Conservation (phyloP, 2,888 invertebrate species). For the Rotaria socialis region DNA sequence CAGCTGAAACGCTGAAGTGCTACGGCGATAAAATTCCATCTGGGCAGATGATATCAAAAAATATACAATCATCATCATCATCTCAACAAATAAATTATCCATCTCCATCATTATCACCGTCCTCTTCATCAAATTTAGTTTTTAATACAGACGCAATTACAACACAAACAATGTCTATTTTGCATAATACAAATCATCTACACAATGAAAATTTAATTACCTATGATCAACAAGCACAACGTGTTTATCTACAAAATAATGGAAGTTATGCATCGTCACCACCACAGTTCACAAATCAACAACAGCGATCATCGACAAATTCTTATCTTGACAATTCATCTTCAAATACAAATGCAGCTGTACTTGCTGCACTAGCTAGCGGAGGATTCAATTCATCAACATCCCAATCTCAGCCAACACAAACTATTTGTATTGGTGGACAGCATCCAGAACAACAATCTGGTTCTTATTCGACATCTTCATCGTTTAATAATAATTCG, state of each 20-base stretch:
- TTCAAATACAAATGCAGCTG: conserved; percentile 14
- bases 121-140: neutral
- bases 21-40: conserved; percentile 27
- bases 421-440: neutral
- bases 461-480: neutral
- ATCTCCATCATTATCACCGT: neutral
- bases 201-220: neutral
- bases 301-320: neutral
- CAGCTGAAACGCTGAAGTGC: neutral
- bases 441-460: neutral
- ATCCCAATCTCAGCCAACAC: neutral
- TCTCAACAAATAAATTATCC: neutral
- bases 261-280: neutral
- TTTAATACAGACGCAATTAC: conserved; percentile 9
- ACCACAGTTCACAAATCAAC: neutral
- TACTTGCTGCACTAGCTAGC: conserved; percentile 3
- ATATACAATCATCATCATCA: neutral
- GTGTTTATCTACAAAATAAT: neutral
- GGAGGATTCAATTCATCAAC: neutral
- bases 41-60: neutral
- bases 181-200: neutral
- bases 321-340: neutral
- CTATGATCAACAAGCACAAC: neutral
- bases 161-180: conserved; percentile 30
- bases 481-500: neutral